Base-by-base conservation (phyloP, 2,797 vertebrate genomes). In the Zalophus californianus region DNA sequence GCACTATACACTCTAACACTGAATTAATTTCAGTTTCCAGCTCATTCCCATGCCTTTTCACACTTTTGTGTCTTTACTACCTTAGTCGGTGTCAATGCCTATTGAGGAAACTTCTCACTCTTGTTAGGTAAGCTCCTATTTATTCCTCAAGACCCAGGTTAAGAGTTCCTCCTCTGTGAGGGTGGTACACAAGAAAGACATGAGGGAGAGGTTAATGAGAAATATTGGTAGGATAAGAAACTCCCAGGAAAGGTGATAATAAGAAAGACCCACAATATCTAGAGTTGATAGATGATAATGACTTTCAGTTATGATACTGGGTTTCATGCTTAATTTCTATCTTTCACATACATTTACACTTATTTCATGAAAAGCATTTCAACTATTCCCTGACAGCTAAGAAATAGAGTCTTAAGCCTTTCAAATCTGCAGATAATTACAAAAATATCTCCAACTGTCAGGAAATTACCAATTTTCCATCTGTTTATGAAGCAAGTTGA, bases 301-400 rank as follows among this genome's bases (percentile, higher is more conserved):
- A 77, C 12, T 60, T 95, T 90, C 29, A 75, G 60, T 75, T 87
- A 68, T 8, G 66, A 41, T 18, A 41, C 5, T 0, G 0, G 16
- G 56, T 62, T 95, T 94, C 41, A 79, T 95, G 54, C 13, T 92
- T 54, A 78, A 60, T 27, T 50, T 93, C n/a, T 82, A 25, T 78
- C 38, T 89, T 68, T 86, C 66, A 82, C 20, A 80, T 13, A 86
- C 23, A 68, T 86, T 91, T 86, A 66, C 6, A 44, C 35, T 64
- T 86, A 77, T 27, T 86, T 90, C 62, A 83, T 35, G 29, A 84
- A 88, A 95, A 95, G 41, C 38, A 94, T 88, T 95, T 90, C 52
- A 86, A 15, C 7, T 16, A 13, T 32, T 90, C 54, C 18, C n/a
- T 88, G 38, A 80, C 16, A 90, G 14, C 48, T 50, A 82, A 80